Evolutionary conservation across 2,113 vertebrate species (phyloP).

Genomic region (Eudyptes chrysolophus): DNA sequence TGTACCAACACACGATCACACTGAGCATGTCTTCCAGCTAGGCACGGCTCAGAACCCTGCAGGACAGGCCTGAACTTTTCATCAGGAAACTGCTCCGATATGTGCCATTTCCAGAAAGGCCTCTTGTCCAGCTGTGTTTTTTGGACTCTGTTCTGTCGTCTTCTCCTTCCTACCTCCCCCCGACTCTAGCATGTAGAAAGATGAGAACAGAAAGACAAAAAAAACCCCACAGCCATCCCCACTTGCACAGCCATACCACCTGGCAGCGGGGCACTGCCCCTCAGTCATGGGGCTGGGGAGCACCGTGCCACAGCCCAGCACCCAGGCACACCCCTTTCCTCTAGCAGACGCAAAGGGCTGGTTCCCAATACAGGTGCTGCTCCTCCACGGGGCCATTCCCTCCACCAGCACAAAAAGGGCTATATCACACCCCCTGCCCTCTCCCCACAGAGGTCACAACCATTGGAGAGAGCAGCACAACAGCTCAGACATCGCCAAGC

Average conservation of each 20-base stretch:
- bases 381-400: rapidly evolving
- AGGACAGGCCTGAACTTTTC: neutral
- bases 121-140: neutral
- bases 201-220: neutral
- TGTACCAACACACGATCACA: neutral
- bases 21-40: rapidly evolving
- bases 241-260: neutral
- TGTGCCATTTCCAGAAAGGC: neutral
- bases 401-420: neutral
- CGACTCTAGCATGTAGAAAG: neutral
- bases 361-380: neutral
- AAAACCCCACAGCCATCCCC: neutral
- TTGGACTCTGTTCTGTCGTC: neutral
- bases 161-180: neutral
- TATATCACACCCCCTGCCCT: neutral
- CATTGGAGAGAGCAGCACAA: neutral
- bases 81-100: neutral
- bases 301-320: neutral
- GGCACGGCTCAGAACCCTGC: neutral
- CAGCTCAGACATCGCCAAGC: neutral
- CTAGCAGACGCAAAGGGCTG: neutral
- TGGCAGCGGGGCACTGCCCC: neutral
- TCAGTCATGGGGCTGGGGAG: neutral
- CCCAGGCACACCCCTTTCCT: neutral
- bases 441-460: neutral